A percentile compares a stretch with the other conserved stretches of the same genome.
Conservation (phyloP, 2,113 vertebrate species). For the Cranoglanis bouderius region DNA sequence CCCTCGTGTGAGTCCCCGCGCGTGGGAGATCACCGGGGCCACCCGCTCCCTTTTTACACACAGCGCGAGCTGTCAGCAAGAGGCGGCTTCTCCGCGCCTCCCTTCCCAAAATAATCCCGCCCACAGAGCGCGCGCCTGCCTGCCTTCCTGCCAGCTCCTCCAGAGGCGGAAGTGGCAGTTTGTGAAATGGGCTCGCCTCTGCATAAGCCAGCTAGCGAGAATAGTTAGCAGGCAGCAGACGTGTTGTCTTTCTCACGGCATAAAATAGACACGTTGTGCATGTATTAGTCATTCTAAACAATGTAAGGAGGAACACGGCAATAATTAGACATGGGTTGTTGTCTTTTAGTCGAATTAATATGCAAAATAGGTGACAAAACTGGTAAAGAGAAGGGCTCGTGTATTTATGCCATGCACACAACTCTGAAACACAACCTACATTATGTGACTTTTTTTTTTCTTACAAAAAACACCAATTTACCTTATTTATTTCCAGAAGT, state of each 20-base stretch:
- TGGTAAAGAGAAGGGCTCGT: background rate
- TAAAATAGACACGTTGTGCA: background rate
- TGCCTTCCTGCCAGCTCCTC: background rate
- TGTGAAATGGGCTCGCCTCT: background rate
- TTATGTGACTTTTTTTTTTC: background rate
- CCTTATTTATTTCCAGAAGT: background rate
- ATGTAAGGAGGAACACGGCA: background rate
- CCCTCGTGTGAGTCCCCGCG: constrained; percentile 8
- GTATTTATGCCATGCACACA: background rate
- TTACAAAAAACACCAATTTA: background rate
- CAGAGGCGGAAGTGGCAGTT: background rate
- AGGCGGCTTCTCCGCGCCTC: constrained; percentile 37
- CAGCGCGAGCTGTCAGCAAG: constrained; percentile 29
- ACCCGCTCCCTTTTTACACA: constrained; percentile 18
- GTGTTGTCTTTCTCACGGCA: background rate
- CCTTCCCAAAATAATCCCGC: constrained; percentile 35
- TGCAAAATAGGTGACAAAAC: background rate
- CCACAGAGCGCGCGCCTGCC: background rate
- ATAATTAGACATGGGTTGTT: background rate
- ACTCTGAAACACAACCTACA: background rate
- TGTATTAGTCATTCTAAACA: background rate
- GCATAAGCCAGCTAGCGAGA: background rate
- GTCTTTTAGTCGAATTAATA: background rate
- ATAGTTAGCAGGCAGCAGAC: background rate
- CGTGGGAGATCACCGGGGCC: constrained; percentile 42